Conservation (phyloP, 2,113 vertebrate species). For the Oophaga pumilio region DNA sequence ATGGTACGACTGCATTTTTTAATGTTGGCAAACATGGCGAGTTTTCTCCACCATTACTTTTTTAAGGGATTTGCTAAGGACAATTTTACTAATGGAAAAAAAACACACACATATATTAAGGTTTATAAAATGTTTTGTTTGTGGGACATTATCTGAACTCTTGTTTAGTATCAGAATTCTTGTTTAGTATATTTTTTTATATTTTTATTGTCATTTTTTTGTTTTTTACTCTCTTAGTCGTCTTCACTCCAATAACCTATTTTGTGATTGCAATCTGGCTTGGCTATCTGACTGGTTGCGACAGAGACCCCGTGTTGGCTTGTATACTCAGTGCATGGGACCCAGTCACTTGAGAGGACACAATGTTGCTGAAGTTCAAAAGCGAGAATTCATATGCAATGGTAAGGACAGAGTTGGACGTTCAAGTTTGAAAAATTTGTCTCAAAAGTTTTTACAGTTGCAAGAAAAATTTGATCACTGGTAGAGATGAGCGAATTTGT, state of each 20-base stretch:
- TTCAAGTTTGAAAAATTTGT: not conserved
- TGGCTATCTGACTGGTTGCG: constrained; percentile 98
- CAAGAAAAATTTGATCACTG: too few species aligned
- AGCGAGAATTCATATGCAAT: constrained; percentile 92
- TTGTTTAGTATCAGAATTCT: not conserved
- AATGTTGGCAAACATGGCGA: constrained; percentile 43
- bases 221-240: constrained; percentile 72
- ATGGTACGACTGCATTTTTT: constrained; percentile 54
- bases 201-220: not conserved
- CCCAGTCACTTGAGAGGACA: constrained; percentile 89
- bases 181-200: not conserved
- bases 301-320: constrained; percentile 91
- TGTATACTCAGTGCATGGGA: constrained; percentile 97
- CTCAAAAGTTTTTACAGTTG: not conserved
- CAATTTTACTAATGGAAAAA: constrained; percentile 1
- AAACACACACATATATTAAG: constrained; percentile 11
- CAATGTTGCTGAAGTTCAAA: constrained; percentile 96
- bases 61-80: constrained; percentile 27
- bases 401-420: constrained; percentile 73
- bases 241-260: constrained; percentile 97
- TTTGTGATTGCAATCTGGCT: constrained; percentile 94
- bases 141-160: not conserved
- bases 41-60: constrained; percentile 44
- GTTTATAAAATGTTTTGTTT: constrained; percentile 2
- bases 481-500: too few species aligned